Evolutionary conservation across 23 tunicate species (phyloP), one percentile per base, ranked within the genome.

Genomic region (Botrylloides violaceus): DNA sequence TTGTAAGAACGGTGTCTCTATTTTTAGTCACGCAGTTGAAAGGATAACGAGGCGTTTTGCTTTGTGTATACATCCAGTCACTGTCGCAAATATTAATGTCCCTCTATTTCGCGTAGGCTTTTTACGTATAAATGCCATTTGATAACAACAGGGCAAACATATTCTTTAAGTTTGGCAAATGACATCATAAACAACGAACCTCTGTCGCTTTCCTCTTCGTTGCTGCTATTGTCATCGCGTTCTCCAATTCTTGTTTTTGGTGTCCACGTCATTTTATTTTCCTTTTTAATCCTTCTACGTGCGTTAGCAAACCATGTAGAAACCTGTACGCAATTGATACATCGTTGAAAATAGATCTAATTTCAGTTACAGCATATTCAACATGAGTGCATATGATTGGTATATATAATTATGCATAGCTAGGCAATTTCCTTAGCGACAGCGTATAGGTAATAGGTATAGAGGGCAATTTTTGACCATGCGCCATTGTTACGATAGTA

Each of bases 231-330:
- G 21, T 36, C 74, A 37, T 68, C 74, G 19, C 58, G 43, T 9
- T 68, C 74, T 5, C 58, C 58, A 37, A 55, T 32, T 37, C 74
- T 68, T 23, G 74, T 39, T 68, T 68, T 68, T 4, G 74, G 74
- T 0, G 74, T 68, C 74, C 74, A 68, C 36, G 74, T 68, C 37
- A 68, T 68, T 37, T 68, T 68, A 22, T 43, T 68, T 56, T 68
- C 74, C 2, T 68, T 68, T 26, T 68, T 68, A 27, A 68, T 68
- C 47, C 74, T 39, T 28, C 74, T 68, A 1, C 74, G 74, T 0
- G 74, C 74, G 37, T 68, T 68, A 0, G 74, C 74, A 43, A 68
- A 68, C 74, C 74, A 68, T 0, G 74, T 68, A 4, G 74, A 68
- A 19, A 68, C 74, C 74, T 68, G 57, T 22, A 60, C 19, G 1